Evolutionary conservation across 2,113 vertebrate species (phyloP).

Genomic region (Paradisaea rubra): DNA sequence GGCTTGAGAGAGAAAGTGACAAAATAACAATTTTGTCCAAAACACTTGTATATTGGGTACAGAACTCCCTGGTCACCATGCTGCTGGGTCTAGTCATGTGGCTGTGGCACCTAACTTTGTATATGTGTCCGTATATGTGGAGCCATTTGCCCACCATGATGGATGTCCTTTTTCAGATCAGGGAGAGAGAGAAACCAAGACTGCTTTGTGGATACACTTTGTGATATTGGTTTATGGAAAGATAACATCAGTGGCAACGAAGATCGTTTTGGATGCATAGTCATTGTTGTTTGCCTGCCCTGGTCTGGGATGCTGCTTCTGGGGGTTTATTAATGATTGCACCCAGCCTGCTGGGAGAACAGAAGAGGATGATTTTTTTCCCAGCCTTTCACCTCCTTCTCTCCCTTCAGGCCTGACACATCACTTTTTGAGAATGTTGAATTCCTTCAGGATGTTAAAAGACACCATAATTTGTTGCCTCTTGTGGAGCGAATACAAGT

Average conservation of each 20-base stretch:
- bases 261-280: background rate
- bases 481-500: background rate
- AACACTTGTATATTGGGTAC: background rate
- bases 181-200: background rate
- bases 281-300: background rate
- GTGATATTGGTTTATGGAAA: background rate
- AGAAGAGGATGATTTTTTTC: background rate
- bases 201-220: background rate
- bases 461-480: background rate
- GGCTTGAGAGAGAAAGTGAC: background rate
- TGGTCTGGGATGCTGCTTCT: background rate
- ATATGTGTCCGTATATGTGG: background rate
- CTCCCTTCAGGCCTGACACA: background rate
- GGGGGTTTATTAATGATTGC: background rate
- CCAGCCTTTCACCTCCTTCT: background rate
- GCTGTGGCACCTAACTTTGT: background rate
- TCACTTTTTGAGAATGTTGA: background rate
- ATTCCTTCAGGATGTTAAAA: background rate
- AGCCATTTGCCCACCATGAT: background rate
- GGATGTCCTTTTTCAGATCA: background rate
- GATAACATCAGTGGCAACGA: background rate
- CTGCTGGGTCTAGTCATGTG: background rate
- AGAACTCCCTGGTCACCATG: background rate
- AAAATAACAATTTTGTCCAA: background rate
- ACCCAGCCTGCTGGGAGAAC: background rate